These are phyloP conservation scores for Enteromius argenteus DNA, from an alignment of 2,797 vertebrate genomes.

Conservation along the genomic window DNA sequence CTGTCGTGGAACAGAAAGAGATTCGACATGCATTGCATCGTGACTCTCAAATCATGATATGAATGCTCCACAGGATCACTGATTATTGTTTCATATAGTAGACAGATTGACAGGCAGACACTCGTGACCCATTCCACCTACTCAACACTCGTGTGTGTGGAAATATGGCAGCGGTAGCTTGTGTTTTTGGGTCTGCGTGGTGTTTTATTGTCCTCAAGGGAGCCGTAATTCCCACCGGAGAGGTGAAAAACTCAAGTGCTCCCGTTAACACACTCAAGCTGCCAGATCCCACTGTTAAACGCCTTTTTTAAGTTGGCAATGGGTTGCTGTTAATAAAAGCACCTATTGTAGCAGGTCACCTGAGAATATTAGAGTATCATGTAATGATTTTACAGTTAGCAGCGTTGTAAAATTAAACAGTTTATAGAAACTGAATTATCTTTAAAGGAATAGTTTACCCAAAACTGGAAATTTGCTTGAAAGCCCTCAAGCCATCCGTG, in stretches of 20 bases:
- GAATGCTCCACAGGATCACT: neutral
- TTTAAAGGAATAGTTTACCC: neutral
- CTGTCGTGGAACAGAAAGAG: neutral
- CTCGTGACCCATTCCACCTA: neutral
- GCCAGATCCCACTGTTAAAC: neutral
- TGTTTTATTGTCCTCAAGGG: slow-evolving; percentile 72
- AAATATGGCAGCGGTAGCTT: neutral
- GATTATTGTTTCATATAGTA: neutral
- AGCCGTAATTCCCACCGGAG: slow-evolving; percentile 67
- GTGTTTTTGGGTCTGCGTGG: slow-evolving; percentile 65
- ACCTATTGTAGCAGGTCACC: neutral
- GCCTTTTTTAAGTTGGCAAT: neutral
- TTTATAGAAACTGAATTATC: neutral
- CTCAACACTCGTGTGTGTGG: slow-evolving; percentile 10
- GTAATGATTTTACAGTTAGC: neutral
- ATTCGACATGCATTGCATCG: neutral
- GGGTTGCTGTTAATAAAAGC: neutral
- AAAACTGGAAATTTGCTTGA: neutral
- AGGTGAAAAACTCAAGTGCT: slow-evolving; percentile 60
- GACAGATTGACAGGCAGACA: slow-evolving; percentile 6
- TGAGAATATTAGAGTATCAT: neutral
- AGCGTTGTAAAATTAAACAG: neutral
- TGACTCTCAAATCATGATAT: slow-evolving; percentile 6
- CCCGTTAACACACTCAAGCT: slow-evolving; percentile 17
- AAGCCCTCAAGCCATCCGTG: too few relatives aligned